Conservation (phyloP, 37 sponge, comb jelly and placozoan genomes). For the Haliclona indistincta region DNA sequence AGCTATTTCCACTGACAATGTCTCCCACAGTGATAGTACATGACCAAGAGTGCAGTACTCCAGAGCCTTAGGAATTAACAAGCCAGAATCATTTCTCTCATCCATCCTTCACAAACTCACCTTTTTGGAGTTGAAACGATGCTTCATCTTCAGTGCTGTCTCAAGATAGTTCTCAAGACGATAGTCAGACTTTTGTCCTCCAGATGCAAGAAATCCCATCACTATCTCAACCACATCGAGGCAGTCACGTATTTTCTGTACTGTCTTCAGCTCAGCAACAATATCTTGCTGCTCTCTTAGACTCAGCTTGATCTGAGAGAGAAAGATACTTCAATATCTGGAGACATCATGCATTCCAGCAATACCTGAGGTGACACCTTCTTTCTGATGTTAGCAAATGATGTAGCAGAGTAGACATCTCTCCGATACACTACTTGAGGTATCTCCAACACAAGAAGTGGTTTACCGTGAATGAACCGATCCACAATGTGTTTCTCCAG, state of each 20-base stretch:
- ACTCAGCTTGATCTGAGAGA: constrained; percentile 22
- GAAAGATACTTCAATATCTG: too few species aligned
- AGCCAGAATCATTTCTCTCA: neutral
- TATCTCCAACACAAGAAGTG: constrained; percentile 52
- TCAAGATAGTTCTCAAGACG: constrained; percentile 24
- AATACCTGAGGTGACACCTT: constrained; percentile 33
- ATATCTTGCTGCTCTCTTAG: constrained; percentile 21
- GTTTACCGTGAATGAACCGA: constrained; percentile 76
- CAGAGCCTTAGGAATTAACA: constrained; percentile 4
- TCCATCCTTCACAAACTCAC: neutral
- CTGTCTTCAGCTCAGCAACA: constrained; percentile 1
- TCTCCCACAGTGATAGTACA: constrained; percentile 43
- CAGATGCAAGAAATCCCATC: constrained; percentile 56
- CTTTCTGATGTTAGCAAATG: constrained; percentile 55
- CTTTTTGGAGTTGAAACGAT: neutral
- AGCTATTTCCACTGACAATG: constrained; percentile 35
- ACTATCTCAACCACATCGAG: constrained; percentile 52
- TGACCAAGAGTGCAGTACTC: constrained; percentile 35
- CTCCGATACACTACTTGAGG: constrained; percentile 59
- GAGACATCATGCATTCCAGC: too few species aligned
- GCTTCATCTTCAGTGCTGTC: constrained; percentile 21
- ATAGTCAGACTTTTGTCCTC: constrained; percentile 23
- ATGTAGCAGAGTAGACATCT: constrained; percentile 48
- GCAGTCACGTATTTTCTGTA: constrained; percentile 18
- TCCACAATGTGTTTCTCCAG: constrained; percentile 85